Evolutionary conservation across 2,888 invertebrate species (phyloP).

Genomic region (Cephalotes varians): DNA sequence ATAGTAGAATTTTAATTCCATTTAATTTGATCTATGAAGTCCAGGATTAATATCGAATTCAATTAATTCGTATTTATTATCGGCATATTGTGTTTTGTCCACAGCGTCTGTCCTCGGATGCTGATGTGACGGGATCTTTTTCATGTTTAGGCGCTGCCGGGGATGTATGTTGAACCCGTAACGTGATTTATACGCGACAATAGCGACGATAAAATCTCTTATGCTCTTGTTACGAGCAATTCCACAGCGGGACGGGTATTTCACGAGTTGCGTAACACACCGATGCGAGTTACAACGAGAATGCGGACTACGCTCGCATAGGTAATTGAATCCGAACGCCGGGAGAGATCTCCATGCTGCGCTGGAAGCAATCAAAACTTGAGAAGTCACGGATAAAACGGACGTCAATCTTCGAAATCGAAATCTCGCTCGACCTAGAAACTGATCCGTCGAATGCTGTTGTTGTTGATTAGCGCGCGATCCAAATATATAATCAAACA

Average conservation of each 20-base stretch:
- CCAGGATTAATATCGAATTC: neutral
- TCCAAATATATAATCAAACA: too few relatives aligned
- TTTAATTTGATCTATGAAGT: neutral
- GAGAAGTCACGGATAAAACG: neutral
- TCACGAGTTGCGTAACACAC: conserved; percentile 25
- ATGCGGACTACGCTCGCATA: neutral
- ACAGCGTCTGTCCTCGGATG: neutral
- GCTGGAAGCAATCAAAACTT: conserved; percentile 33
- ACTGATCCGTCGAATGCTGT: neutral
- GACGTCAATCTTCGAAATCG: neutral
- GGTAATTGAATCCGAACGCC: conserved; percentile 45
- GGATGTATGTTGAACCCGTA: neutral
- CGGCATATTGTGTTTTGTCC: neutral
- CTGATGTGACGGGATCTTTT: neutral
- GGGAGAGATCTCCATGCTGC: neutral
- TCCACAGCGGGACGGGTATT: conserved; percentile 30
- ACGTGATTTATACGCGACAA: conserved; percentile 45
- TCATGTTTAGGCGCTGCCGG: neutral
- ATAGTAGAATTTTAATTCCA: neutral
- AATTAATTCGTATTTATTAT: conserved; percentile 14
- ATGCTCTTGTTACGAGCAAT: conserved; percentile 50
- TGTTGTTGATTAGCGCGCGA: neutral
- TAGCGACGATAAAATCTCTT: conserved; percentile 28
- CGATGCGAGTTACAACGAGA: conserved; percentile 15
- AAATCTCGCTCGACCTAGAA: neutral